Evolutionary conservation across 2,113 vertebrate genomes (phyloP), one percentile per base, ranked within the genome.

Genomic region (Stercorarius parasiticus): DNA sequence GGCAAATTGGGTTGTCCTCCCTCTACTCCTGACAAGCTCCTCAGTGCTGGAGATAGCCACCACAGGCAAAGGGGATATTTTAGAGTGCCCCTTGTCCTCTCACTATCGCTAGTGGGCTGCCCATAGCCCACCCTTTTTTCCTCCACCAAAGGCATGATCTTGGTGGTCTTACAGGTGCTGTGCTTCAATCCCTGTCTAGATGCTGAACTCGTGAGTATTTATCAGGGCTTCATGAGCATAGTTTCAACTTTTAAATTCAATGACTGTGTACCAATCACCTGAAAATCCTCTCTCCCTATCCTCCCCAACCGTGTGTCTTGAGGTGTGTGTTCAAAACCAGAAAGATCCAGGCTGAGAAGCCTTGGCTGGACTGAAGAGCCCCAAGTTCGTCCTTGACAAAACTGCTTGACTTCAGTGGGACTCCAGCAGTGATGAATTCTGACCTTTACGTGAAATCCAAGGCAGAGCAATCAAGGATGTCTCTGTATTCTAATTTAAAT

Each of bases 401-500:
- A 66, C 69, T 65, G 40, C 19, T 77, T 84, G n/a, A 70, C 50
- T 55, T 89, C 70, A 53, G 15, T 32, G 49, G 34, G 40, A 62
- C 32, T 91, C 52, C 43, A 90, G 70, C 73, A 70, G 34, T 27
- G 82, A 62, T 77, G 81, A 91, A 82, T 93, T 93, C 78, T 82
- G 91, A 82, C 70, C 73, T 82, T 71, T 53, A 62, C 66, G 80
- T 0, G 7, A 77, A 93, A 90, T 73, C 43, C 73, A 71, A 4
- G 1, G 58, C 74, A 93, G 23, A 93, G 42, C 53, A 58, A 82
- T 69, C 36, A 82, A 95, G 85, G 30, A 17, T 70, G 74, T 73
- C 78, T 89, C 73, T 70, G 45, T 66, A 53, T 86, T 91, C 38
- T 90, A 15, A 95, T 93, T 91, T 95, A 80, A 95, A 95, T 95